Conservation (phyloP, 2,113 vertebrate species). For the Bos taurus region DNA sequence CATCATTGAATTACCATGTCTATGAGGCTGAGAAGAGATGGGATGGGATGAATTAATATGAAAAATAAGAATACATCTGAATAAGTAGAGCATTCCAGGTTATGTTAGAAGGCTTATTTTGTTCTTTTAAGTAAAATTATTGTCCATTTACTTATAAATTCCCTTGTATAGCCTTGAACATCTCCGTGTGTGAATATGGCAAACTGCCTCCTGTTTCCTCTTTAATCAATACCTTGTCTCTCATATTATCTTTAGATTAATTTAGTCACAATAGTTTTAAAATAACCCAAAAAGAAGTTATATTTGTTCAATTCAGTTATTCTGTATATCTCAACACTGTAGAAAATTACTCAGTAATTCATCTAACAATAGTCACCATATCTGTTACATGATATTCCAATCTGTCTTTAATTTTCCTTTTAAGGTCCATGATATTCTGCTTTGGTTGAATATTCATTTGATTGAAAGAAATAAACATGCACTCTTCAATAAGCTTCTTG, state of each 20-base stretch:
- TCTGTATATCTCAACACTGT: neutral
- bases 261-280: neutral
- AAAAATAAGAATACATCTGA: neutral
- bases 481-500: neutral
- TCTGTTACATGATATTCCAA: neutral
- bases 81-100: neutral
- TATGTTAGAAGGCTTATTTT: neutral
- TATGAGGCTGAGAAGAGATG: neutral
- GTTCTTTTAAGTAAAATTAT: neutral
- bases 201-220: neutral
- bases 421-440: neutral
- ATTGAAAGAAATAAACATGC: neutral
- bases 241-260: neutral
- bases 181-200: neutral
- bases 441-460: neutral
- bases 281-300: neutral
- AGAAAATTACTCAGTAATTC: neutral
- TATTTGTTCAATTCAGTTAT: neutral
- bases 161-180: neutral
- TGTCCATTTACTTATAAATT: neutral
- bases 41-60: neutral
- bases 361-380: neutral
- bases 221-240: constrained; percentile 30
- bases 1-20: neutral
- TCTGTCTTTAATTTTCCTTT: neutral